Conservation (phyloP, 2,888 invertebrate genomes). For the Glomeris marginata region DNA sequence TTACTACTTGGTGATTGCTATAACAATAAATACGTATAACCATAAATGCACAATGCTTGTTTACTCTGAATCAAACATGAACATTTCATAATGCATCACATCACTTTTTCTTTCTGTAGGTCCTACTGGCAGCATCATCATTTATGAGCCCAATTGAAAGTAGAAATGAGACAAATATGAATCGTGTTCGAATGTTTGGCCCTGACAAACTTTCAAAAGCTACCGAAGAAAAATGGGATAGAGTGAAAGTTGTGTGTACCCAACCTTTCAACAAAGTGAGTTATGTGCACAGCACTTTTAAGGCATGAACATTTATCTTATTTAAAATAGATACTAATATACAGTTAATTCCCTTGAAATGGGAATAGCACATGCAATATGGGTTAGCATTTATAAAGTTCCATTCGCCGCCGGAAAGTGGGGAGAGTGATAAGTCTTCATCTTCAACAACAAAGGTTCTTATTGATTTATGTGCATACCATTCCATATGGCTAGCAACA, state of each 20-base stretch:
- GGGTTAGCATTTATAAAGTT: slow-evolving; percentile 68
- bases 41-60: too few species aligned
- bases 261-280: slow-evolving; percentile 64
- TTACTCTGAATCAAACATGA: too few species aligned
- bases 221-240: slow-evolving; percentile 57
- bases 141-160: slow-evolving; percentile 65
- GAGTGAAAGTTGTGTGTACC: slow-evolving; percentile 63
- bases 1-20: too few species aligned
- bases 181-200: slow-evolving; percentile 59
- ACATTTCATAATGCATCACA: neutral
- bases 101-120: slow-evolving; percentile 32
- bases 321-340: neutral
- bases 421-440: slow-evolving; percentile 15
- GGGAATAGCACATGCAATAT: slow-evolving; percentile 47
- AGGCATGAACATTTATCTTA: neutral
- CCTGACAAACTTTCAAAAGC: slow-evolving; percentile 42
- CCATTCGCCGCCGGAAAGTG: slow-evolving; percentile 31
- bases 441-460: slow-evolving; percentile 1
- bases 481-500: neutral
- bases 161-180: slow-evolving; percentile 44
- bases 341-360: slow-evolving; percentile 27
- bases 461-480: neutral
- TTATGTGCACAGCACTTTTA: neutral
- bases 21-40: too few species aligned
- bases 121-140: slow-evolving; percentile 57